Evolutionary conservation across 2,888 invertebrate species (phyloP), one percentile per base, ranked within the genome.

Genomic region (Deroplatys truncata): DNA sequence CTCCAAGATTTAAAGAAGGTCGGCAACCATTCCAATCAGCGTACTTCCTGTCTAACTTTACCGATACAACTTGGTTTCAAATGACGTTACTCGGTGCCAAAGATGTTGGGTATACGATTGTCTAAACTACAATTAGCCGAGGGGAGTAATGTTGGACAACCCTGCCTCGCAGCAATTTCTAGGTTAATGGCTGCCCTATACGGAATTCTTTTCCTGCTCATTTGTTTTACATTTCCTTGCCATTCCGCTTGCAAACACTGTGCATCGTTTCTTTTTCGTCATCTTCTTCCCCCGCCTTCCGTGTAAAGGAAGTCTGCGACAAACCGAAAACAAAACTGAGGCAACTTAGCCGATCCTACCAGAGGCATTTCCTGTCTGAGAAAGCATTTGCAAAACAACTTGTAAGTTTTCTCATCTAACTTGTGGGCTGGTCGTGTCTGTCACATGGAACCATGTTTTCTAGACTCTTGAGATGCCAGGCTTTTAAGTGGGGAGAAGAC

Each of bases 391-490:
- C 89, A 85, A 88, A 89, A 89, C 91, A 91, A 92, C 91, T 92
- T 91, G 91, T 90, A 92, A 92, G 92, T 92, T 92, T 92, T 92
- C 92, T 91, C 92, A 92, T 92, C 92, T 92, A 92, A 92, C 92
- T 92, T 92, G 86, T 88, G 85, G 82, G 83, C 84, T 29, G 84
- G 84, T 29, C 84, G 84, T 84, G 84, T 29, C 84, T 84, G 84
- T 84, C 29, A 84, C 84, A 28, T 28, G 84, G n/a, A 28, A 84
- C 84, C 84, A 15, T n/a, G 84, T n/a, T 84, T 72, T 20, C 56
- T 72, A 72, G 20, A 72, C 56, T 72, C 56, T 72, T 72, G 28
- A 28, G 84, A 16, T 84, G 28, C 29, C 84, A 84, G 28, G 31
- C 88, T 83, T 35, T 29, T 31, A n/a, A 31, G 28, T 25, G 28